Evolutionary conservation across 2,888 invertebrate genomes (phyloP), one percentile per base, ranked within the genome.

Genomic region (Sylvicola fuscatus): DNA sequence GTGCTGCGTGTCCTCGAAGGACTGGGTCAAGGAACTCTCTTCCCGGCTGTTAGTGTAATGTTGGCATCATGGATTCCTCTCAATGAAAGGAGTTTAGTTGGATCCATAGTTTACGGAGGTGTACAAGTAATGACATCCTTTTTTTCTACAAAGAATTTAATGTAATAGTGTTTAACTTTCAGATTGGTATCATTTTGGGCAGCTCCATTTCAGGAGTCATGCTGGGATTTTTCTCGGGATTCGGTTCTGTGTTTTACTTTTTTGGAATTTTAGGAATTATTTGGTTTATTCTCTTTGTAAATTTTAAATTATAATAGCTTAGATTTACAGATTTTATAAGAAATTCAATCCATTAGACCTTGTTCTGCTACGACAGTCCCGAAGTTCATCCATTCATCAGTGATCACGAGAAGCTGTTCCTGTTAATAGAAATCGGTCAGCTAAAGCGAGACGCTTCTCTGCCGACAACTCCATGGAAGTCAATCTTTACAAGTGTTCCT

Each of bases 11-110:
- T 84, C 1, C 48, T 83, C 3, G 82, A 83, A 65, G 87, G 87
- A 28, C 62, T 86, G 3, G 83, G 83, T 40, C 84, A 87, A 65
- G 83, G 83, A 16, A 78, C 80, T 3, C 81, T 82, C 1, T 83
- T 76, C 51, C 84, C 81, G 2, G 86, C 90, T 0, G 60, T 92
- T 44, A 83, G 80, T 50, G 75, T 78, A 0, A 62, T 86, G 53
- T 56, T 86, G 5, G 77, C 83, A 0, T 68, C 77, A 46, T 86
- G 86, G 86, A 76, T 80, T 0, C 83, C 83, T 0, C 58, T 75
- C 1, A 68, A 71, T 2, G 83, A 84, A 49, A 63, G 84, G 41
- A 77, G 80, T 7, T 69, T 75, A 40, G 68, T 84, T 51, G 81
- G 82, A 1, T 74, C 83, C 0, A 51, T 86, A 27, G 79, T 83